These are phyloP conservation scores for Drosophila kohkoa DNA, from an alignment of 1,140 invertebrate species.

Conservation along the genomic window DNA sequence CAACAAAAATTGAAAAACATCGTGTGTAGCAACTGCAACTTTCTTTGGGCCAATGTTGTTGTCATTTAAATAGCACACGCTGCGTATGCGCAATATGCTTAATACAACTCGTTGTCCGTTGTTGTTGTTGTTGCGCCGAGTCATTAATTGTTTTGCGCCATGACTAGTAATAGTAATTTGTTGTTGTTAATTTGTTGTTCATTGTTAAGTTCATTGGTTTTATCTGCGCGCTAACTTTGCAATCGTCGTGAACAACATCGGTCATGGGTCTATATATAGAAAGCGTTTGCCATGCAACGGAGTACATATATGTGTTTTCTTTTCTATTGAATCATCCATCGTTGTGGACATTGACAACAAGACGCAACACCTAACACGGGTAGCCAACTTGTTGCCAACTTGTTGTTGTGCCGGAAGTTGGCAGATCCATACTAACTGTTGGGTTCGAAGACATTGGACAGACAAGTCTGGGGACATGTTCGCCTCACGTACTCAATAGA, in stretches of 20 bases:
- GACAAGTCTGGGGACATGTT: constrained; percentile 21
- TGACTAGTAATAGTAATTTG: constrained; percentile 8
- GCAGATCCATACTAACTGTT: constrained; percentile 40
- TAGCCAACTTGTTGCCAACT: constrained; percentile 10
- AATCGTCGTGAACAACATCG: constrained; percentile 46
- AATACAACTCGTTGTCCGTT: constrained; percentile 31
- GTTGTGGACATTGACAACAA: not conserved
- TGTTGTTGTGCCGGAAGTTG: constrained; percentile 72
- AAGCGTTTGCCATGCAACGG: constrained; percentile 29
- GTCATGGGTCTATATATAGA: constrained; percentile 72
- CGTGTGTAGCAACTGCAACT: constrained; percentile 32
- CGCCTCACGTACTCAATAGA: constrained; percentile 40
- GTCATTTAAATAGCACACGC: constrained; percentile 52
- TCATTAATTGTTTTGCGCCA: constrained; percentile 26
- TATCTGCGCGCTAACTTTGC: constrained; percentile 35
- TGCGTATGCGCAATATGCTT: constrained; percentile 65
- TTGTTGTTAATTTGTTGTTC: constrained; percentile 22
- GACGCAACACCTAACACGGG: constrained; percentile 28
- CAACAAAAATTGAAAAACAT: not conserved
- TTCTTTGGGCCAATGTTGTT: constrained; percentile 47
- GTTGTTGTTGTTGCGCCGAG: not conserved
- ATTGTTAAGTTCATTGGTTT: constrained; percentile 44
- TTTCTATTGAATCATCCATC: constrained; percentile 57
- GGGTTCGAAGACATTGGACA: constrained; percentile 10
- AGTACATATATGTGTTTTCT: constrained; percentile 20